A percentile compares a stretch with the other conserved stretches of the same genome.
These are phyloP conservation scores for Nycticebus coucang DNA, from an alignment of 2,113 vertebrate species.

Conservation along the genomic window DNA sequence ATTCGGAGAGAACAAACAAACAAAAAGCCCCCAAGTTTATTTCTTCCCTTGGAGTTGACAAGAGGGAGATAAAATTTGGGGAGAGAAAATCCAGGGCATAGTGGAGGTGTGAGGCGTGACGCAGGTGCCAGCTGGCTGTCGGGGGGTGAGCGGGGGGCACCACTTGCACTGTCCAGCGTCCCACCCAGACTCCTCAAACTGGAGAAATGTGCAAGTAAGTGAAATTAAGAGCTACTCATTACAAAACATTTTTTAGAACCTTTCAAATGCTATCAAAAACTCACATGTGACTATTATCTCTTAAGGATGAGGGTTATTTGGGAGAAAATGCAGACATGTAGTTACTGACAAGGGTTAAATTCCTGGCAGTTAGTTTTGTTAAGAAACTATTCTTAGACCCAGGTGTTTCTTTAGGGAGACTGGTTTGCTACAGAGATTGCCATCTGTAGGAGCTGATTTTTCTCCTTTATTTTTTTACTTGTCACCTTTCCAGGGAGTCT, in stretches of 20 bases:
- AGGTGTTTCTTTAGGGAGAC: neutral
- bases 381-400: neutral
- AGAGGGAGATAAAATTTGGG: neutral
- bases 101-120: fast-evolving
- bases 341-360: neutral
- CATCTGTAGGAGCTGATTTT: neutral
- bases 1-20: neutral
- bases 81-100: neutral
- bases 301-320: neutral
- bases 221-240: neutral
- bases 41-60: neutral
- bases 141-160: no score
- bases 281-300: neutral
- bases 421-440: neutral
- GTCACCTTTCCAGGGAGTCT: neutral
- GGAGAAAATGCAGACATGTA: neutral
- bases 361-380: neutral
- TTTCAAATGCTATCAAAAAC: neutral
- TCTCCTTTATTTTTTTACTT: neutral
- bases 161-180: fast-evolving
- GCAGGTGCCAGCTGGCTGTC: fast-evolving
- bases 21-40: neutral
- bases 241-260: neutral
- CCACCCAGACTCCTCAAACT: no score
- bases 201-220: neutral